A percentile compares a stretch with the other conserved stretches of the same genome.
phyloP scores from a whole-genome alignment of 2,888 invertebrate species.

The Melinaea marsaeus region DNA sequence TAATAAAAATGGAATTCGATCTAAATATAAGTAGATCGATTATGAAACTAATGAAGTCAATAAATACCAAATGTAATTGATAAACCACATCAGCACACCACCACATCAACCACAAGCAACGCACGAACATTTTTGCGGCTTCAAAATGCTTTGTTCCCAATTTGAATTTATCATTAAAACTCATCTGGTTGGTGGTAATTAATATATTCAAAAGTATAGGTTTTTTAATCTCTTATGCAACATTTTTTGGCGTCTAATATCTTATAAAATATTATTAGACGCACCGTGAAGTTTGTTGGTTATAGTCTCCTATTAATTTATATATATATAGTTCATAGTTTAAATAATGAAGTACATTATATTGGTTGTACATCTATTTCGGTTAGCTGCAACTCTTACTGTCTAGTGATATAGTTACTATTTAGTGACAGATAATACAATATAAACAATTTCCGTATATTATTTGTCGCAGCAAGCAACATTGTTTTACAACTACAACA shows the following conservation, averaged over 20 bases:
- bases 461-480: no score
- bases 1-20: no score
- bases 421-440: constrained; percentile 3
- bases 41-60: no score
- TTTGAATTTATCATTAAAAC: constrained; percentile 66
- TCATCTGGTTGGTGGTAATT: constrained; percentile 44
- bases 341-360: no score
- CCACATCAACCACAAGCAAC: constrained; percentile 43
- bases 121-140: constrained; percentile 60
- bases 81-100: constrained; percentile 14
- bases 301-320: no score
- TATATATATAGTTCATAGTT: no score
- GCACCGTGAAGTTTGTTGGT: no score
- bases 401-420: background rate
- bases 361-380: no score
- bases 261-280: constrained; percentile 1
- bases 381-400: no score
- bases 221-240: constrained; percentile 33
- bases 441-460: no score
- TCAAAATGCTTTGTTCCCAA: constrained; percentile 71
- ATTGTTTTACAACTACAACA: no score
- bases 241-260: constrained; percentile 26
- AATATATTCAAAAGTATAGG: constrained; percentile 63
- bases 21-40: no score
- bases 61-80: constrained; percentile 11